These are phyloP conservation scores for Thymelicus lineola DNA, from an alignment of 2,888 invertebrate species.

Conservation along the genomic window DNA sequence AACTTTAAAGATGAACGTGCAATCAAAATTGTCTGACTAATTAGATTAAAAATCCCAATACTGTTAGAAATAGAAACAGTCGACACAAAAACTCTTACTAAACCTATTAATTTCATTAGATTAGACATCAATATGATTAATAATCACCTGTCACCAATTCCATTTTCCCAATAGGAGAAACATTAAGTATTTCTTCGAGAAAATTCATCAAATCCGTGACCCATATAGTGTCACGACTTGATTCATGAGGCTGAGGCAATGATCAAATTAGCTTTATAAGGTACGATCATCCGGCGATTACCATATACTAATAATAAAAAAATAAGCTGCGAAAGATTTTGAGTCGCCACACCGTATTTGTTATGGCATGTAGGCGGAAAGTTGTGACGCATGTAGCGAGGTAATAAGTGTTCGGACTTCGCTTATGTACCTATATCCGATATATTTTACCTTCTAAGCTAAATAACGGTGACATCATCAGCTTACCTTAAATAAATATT, in stretches of 20 bases:
- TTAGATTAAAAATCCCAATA: not conserved
- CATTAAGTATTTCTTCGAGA: not conserved
- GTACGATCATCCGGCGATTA: conserved; percentile 54
- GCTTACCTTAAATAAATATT: conserved; percentile 63
- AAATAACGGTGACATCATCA: conserved; percentile 71
- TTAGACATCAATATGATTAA: too few relatives aligned
- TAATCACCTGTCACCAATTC: too few relatives aligned
- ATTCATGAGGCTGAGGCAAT: conserved; percentile 28
- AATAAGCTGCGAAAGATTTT: conserved; percentile 50
- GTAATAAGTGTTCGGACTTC: conserved; percentile 29
- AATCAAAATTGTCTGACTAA: too few relatives aligned
- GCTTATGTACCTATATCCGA: conserved; percentile 52
- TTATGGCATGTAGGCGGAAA: conserved; percentile 61
- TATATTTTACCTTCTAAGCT: conserved; percentile 64
- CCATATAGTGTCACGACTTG: conserved; percentile 12
- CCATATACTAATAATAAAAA: conserved; percentile 53
- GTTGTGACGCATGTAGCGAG: conserved; percentile 59
- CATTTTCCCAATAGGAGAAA: not conserved
- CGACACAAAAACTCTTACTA: too few relatives aligned
- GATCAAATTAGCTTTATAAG: conserved; percentile 49
- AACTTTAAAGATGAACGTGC: too few relatives aligned
- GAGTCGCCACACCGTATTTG: conserved; percentile 56
- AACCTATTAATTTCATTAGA: not conserved
- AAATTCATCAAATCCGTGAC: conserved; percentile 13
- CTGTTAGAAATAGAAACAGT: too few relatives aligned